Base-by-base conservation (phyloP, 1,140 invertebrate genomes). In the Drosophila rufa region DNA sequence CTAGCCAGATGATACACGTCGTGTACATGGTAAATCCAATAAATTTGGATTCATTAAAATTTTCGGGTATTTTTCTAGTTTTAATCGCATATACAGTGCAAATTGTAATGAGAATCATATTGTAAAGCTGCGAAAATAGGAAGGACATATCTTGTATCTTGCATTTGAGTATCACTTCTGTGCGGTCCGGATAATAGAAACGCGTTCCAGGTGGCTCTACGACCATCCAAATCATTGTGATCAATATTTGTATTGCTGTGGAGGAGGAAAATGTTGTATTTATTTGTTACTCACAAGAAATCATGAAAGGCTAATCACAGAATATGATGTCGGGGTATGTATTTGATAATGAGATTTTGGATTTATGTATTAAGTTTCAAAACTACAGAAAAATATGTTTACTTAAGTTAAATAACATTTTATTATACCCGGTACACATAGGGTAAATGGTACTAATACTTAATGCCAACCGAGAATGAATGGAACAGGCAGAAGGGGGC, bases 21-120 rank as follows among this genome's bases (percentile, higher is more conserved):
- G 97, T 97, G 91, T 98, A 98, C 96, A 97, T 97, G 3, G 96
- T 96, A 76, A 97, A 97, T 14, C 96, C 96, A 70, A 97, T 97
- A 82, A 96, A 97, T 92, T 97, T 96, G 0, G 96, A 96, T 90
- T 97, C 96, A 93, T 98, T 98, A 91, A 98, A 98, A 92, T 98
- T 98, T 93, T 97, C 97, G 0, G 97, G 97, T 45, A 98, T 94
- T 85, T 97, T 97, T 15, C 97, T 93, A 0, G 97, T 98, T 93
- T 97, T 97, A 11, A 98, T 94, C 1, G 97, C 97, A 92, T 97
- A 98, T 11, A 97, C 92, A 2, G 97, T 98, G 82, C 97, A 98
- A 69, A 97, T 94, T 5, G 95, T 94, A 27, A 98, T 96, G 0
- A 98, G 94, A 67, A 97, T 93, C 74, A 97, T 95, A 89, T 97